A percentile compares a stretch with the other conserved stretches of the same genome.
Conservation (phyloP, 1,140 invertebrate species). For the Hetaerina americana region DNA sequence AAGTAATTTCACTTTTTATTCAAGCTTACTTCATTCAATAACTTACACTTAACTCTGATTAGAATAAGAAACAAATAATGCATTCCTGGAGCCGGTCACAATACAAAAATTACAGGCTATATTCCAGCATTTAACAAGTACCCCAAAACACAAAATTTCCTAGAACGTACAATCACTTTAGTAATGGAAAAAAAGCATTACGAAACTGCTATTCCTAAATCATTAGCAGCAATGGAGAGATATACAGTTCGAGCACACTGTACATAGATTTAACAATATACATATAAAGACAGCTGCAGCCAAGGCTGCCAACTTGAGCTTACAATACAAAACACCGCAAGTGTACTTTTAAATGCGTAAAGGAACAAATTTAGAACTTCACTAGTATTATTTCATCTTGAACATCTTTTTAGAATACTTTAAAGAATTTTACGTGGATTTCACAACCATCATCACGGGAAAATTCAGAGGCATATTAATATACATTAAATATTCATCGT, state of each 20-base stretch:
- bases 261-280: background rate
- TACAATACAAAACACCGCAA: background rate
- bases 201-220: background rate
- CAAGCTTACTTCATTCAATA: background rate
- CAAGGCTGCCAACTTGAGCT: background rate
- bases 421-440: background rate
- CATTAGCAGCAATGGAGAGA: background rate
- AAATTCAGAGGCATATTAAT: background rate
- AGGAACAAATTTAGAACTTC: background rate
- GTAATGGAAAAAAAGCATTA: background rate
- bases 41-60: background rate
- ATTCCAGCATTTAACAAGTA: background rate
- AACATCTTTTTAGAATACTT: background rate
- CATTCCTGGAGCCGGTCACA: background rate
- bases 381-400: background rate
- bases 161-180: background rate
- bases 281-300: background rate
- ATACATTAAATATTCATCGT: background rate
- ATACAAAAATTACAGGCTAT: background rate
- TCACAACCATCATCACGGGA: background rate
- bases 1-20: conserved; percentile 1
- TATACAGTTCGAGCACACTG: background rate
- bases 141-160: background rate
- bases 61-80: background rate
- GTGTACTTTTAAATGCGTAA: background rate